Evolutionary conservation across 2,113 vertebrate genomes (phyloP).

Genomic region (Mellivora capensis): DNA sequence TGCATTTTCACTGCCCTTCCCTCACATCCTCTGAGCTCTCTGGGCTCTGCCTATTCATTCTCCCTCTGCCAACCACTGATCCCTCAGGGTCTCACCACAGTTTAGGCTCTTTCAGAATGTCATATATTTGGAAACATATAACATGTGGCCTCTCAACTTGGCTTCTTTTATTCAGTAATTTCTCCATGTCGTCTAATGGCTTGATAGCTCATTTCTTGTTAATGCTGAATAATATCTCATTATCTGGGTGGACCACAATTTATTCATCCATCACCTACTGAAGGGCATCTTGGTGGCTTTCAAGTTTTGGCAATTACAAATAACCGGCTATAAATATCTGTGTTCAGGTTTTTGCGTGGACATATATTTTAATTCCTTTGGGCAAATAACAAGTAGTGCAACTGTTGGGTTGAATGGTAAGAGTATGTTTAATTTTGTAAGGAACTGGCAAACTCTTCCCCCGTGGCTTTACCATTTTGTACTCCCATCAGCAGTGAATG

Average conservation of each 20-base stretch:
- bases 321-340: background rate
- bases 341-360: background rate
- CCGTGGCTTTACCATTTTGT: background rate
- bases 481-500: background rate
- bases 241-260: background rate
- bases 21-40: background rate
- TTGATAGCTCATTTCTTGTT: background rate
- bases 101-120: background rate
- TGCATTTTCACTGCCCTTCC: background rate
- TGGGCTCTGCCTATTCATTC: background rate
- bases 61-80: background rate
- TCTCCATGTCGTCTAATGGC: background rate
- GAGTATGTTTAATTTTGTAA: background rate
- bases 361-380: background rate
- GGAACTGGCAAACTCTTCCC: background rate
- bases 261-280: background rate
- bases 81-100: background rate
- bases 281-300: background rate
- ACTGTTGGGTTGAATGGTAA: background rate
- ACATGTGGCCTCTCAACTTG: background rate
- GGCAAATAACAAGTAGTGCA: background rate
- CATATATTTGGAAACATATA: background rate
- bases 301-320: background rate
- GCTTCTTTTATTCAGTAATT: background rate
- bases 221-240: background rate